phyloP scores from a whole-genome alignment of 2,113 vertebrate species.

The Parus major region DNA sequence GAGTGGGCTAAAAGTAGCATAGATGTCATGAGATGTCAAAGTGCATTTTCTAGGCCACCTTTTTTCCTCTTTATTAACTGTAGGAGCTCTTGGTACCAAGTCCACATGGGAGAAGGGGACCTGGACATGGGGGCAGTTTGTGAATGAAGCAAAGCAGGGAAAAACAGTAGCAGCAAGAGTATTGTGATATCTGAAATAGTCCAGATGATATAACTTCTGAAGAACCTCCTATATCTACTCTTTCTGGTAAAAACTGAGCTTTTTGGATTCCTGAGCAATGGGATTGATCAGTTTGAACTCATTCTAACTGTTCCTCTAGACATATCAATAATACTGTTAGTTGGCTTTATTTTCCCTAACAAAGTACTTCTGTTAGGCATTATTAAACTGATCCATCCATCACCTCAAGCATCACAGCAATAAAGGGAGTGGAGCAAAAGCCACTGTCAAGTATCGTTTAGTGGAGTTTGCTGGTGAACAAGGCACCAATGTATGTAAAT shows the following conservation, averaged over 20 bases:
- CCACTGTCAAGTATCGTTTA: background rate
- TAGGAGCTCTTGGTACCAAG: background rate
- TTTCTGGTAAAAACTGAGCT: background rate
- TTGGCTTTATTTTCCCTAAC: background rate
- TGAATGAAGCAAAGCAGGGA: background rate
- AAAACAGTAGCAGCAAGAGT: background rate
- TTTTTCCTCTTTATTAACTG: background rate
- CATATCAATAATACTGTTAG: background rate
- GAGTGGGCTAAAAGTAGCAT: background rate
- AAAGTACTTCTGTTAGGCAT: background rate
- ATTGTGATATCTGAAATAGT: background rate
- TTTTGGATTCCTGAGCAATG: background rate
- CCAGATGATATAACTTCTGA: background rate
- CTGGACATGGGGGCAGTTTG: fast-evolving
- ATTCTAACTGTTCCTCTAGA: background rate
- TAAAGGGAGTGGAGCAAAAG: background rate
- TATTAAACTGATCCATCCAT: background rate
- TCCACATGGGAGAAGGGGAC: fast-evolving
- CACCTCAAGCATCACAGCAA: background rate
- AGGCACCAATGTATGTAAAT: background rate
- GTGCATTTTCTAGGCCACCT: background rate
- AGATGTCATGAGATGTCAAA: background rate
- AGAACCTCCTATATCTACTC: background rate
- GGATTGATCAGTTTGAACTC: background rate
- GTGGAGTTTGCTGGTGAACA: background rate